Evolutionary conservation across 2,888 invertebrate species (phyloP).

Genomic region (Clostera curtula): DNA sequence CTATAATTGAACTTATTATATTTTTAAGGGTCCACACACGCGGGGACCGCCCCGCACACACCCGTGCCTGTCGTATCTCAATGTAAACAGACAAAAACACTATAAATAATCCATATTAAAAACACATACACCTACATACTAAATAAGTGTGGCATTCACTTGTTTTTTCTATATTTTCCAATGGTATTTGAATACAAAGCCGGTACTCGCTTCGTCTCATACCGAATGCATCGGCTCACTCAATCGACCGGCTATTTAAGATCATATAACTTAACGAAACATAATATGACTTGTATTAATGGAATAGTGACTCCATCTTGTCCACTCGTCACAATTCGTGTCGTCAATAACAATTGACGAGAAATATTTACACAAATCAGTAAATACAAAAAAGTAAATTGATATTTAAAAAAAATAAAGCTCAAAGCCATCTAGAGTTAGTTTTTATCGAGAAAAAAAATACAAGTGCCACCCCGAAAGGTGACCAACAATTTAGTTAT

Average conservation of each 20-base stretch:
- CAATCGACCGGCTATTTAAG: constrained; percentile 20
- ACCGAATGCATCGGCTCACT: constrained; percentile 14
- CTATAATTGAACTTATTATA: constrained; percentile 1
- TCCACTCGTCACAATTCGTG: constrained; percentile 20
- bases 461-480: constrained; percentile 19
- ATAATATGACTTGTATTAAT: constrained; percentile 31
- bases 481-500: constrained; percentile 29
- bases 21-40: constrained; percentile 7
- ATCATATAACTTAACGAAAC: constrained; percentile 31
- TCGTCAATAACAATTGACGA: constrained; percentile 19
- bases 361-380: constrained; percentile 36
- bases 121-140: constrained; percentile 65
- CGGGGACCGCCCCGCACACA: constrained; percentile 27
- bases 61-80: constrained; percentile 42
- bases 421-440: constrained; percentile 38
- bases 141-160: constrained; percentile 44
- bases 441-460: constrained; percentile 21
- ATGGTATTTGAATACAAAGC: constrained; percentile 15
- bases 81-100: constrained; percentile 51
- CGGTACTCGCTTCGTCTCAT: constrained; percentile 15
- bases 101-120: constrained; percentile 58
- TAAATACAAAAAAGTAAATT: constrained; percentile 14
- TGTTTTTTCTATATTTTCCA: constrained; percentile 26
- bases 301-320: constrained; percentile 26
- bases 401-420: constrained; percentile 39